Evolutionary conservation across 2,888 invertebrate genomes (phyloP).

Genomic region (Axea sp.): DNA sequence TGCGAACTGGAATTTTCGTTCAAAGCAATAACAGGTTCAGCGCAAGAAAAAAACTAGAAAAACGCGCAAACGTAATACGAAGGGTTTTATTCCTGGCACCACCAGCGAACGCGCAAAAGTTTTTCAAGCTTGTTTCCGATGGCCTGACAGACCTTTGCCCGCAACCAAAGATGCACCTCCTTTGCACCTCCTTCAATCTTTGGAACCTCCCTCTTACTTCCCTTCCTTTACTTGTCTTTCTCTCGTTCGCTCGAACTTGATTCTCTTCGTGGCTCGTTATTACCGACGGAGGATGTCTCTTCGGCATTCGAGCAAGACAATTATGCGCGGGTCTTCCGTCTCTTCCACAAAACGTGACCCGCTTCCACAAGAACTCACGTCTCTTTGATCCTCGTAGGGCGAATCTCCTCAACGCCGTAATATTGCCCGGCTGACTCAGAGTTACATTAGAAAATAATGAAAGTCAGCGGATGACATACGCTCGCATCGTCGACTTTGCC

Average conservation of each 20-base stretch:
- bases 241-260: conserved; percentile 2
- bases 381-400: conserved; percentile 59
- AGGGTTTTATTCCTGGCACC: too few species aligned
- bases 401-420: conserved; percentile 48
- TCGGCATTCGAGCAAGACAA: conserved; percentile 63
- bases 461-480: conserved; percentile 58
- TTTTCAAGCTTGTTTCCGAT: conserved; percentile 36
- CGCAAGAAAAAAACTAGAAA: too few species aligned
- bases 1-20: too few species aligned
- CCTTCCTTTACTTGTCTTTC: conserved; percentile 7
- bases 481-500: conserved; percentile 49
- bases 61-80: too few species aligned
- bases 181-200: too few species aligned
- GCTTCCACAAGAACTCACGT: conserved; percentile 62
- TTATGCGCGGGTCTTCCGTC: conserved; percentile 59
- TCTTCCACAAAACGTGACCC: conserved; percentile 63
- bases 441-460: conserved; percentile 63
- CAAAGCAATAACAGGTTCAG: too few species aligned
- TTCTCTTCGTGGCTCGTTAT: conserved; percentile 56
- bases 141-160: conserved; percentile 11
- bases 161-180: conserved; percentile 1
- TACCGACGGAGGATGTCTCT: conserved; percentile 55
- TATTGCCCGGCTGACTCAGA: conserved; percentile 47
- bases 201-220: too few species aligned
- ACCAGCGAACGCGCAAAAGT: too few species aligned